Evolutionary conservation across 2,888 invertebrate species (phyloP).

Genomic region (Catotricha subobsoleta): DNA sequence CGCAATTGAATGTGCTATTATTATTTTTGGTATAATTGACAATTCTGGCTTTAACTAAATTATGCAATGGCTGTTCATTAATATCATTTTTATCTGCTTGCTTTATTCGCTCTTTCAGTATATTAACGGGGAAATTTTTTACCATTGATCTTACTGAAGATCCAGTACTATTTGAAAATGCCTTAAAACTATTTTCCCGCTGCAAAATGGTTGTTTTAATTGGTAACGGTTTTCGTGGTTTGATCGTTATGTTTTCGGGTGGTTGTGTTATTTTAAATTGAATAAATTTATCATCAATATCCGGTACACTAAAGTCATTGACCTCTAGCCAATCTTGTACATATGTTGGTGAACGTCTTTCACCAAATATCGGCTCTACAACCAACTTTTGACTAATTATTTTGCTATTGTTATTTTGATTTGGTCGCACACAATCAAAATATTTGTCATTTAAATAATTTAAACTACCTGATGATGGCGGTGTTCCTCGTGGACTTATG

Average conservation of each 20-base stretch:
- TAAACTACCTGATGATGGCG: constrained; percentile 12
- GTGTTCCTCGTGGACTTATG: constrained; percentile 9
- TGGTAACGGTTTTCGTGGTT: not conserved
- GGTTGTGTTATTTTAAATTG: not conserved
- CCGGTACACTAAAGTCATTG: constrained; percentile 13
- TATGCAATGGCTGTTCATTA: too few species aligned
- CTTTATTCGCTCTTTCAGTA: too few species aligned
- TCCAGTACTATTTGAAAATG: not conserved
- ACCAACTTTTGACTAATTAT: too few species aligned
- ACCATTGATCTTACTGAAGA: constrained; percentile 7
- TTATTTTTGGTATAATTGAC: too few species aligned
- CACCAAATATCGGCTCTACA: constrained; percentile 22
- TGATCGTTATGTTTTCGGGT: not conserved
- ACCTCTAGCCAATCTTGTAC: constrained; percentile 28
- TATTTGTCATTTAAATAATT: constrained; percentile 7
- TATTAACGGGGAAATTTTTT: constrained; percentile 7
- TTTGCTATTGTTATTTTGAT: constrained; percentile 12
- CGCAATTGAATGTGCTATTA: too few species aligned
- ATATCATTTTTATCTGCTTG: too few species aligned
- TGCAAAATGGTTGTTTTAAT: constrained; percentile 6
- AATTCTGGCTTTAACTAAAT: too few species aligned
- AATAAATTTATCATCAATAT: constrained; percentile 1
- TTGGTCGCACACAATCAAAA: constrained; percentile 6
- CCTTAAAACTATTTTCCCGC: constrained; percentile 7
- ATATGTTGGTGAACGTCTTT: constrained; percentile 26